Conservation (phyloP, 2,888 invertebrate genomes). For the Dynastes maya region DNA sequence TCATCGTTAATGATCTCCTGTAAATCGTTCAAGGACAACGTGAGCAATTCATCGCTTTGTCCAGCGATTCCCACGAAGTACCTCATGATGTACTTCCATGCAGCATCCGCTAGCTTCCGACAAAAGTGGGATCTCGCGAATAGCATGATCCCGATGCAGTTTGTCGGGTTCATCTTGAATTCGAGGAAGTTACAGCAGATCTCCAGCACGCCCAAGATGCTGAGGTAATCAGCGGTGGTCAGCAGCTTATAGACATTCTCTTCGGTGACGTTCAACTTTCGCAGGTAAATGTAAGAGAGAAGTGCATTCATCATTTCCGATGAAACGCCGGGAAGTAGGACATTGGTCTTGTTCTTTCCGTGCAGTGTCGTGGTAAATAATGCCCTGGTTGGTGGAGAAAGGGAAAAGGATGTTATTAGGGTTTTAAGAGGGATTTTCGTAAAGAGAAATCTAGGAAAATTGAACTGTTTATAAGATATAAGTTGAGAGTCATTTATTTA, state of each 20-base stretch:
- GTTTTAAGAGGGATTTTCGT: not conserved
- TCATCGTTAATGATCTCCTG: constrained; percentile 85
- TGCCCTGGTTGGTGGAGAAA: constrained; percentile 73
- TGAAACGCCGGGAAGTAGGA: constrained; percentile 84
- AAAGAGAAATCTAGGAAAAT: not conserved
- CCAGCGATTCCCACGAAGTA: constrained; percentile 84
- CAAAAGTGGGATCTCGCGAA: constrained; percentile 85
- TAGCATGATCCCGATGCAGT: constrained; percentile 88
- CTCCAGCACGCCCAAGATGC: constrained; percentile 86
- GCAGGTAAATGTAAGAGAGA: constrained; percentile 89
- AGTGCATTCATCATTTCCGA: constrained; percentile 84
- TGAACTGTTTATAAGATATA: not conserved
- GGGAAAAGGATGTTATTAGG: constrained; percentile 54
- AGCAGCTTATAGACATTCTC: constrained; percentile 88
- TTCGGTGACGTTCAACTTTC: constrained; percentile 82
- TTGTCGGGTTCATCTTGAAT: constrained; percentile 79
- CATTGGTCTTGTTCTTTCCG: constrained; percentile 78
- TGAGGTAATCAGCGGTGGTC: constrained; percentile 90
- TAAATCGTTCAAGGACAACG: constrained; percentile 82
- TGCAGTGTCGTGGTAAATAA: constrained; percentile 88
- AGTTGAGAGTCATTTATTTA: too few species aligned
- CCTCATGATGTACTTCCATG: constrained; percentile 75
- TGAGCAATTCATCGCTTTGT: constrained; percentile 83
- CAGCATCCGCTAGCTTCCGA: constrained; percentile 79
- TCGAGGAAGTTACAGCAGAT: constrained; percentile 86